These are phyloP conservation scores for Nephrotoma guestfalica DNA, from an alignment of 2,888 invertebrate genomes.

Conservation along the genomic window DNA sequence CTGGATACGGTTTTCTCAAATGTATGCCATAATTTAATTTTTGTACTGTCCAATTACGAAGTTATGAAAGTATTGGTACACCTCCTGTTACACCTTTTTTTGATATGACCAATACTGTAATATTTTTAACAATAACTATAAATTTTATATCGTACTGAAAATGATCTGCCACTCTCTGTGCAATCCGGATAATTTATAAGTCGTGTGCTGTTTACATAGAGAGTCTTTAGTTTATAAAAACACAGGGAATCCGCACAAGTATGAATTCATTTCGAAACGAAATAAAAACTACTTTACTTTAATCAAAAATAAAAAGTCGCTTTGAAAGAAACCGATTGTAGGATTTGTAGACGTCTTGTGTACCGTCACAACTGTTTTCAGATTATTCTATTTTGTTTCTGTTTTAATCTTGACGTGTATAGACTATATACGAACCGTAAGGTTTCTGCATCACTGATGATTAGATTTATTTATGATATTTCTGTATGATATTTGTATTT, in stretches of 20 bases:
- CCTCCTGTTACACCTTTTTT: no score
- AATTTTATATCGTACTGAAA: no score
- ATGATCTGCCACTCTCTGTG: no score
- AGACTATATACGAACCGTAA: not conserved
- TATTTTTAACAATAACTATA: no score
- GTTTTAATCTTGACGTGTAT: not conserved
- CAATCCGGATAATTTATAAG: no score
- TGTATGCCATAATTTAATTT: no score
- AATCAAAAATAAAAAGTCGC: not conserved
- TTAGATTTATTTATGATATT: not conserved
- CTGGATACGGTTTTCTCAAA: not conserved
- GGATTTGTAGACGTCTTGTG: not conserved
- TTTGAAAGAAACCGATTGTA: not conserved
- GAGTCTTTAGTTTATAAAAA: not conserved
- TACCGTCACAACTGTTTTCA: not conserved
- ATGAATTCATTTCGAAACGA: not conserved
- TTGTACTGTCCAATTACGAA: no score
- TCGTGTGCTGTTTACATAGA: no score
- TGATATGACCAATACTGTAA: no score
- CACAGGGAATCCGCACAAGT: not conserved
- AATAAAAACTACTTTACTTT: not conserved
- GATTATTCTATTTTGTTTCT: not conserved
- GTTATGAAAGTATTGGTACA: no score
- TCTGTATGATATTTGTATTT: no score
- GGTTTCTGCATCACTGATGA: not conserved